phyloP scores from a whole-genome alignment of 2,888 invertebrate genomes.

The Euclidia mi region DNA sequence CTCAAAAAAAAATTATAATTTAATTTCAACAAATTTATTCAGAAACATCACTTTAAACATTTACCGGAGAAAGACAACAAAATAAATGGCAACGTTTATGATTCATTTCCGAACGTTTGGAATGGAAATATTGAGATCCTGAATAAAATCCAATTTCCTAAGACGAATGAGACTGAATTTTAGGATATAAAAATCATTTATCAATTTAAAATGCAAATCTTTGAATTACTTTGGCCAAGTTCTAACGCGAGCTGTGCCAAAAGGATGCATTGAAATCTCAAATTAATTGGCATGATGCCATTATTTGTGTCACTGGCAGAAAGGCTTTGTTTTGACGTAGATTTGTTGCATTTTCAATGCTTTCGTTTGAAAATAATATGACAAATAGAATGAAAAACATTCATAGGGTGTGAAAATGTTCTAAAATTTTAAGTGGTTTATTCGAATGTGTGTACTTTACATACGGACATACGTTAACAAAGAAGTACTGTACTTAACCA shows the following conservation, averaged over 20 bases:
- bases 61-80: background rate
- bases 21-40: slow-evolving; percentile 1
- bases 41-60: background rate
- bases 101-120: background rate
- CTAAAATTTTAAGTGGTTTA: too few species aligned
- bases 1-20: too few species aligned
- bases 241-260: slow-evolving; percentile 42
- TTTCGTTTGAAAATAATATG: too few species aligned
- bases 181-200: slow-evolving; percentile 52
- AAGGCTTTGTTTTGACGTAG: slow-evolving; percentile 1
- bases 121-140: slow-evolving; percentile 27
- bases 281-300: slow-evolving; percentile 45
- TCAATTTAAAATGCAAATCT: slow-evolving; percentile 55
- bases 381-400: too few species aligned
- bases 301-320: slow-evolving; percentile 28
- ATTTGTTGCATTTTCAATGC: slow-evolving; percentile 9
- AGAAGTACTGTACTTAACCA: too few species aligned
- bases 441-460: too few species aligned
- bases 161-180: slow-evolving; percentile 29
- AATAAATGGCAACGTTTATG: slow-evolving; percentile 5
- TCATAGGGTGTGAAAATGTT: too few species aligned
- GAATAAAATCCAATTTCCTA: slow-evolving; percentile 48
- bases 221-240: slow-evolving; percentile 36
- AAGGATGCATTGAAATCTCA: slow-evolving; percentile 30
- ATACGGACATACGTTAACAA: too few species aligned